Conservation (phyloP, 2,888 invertebrate species). For the Pocota personata region DNA sequence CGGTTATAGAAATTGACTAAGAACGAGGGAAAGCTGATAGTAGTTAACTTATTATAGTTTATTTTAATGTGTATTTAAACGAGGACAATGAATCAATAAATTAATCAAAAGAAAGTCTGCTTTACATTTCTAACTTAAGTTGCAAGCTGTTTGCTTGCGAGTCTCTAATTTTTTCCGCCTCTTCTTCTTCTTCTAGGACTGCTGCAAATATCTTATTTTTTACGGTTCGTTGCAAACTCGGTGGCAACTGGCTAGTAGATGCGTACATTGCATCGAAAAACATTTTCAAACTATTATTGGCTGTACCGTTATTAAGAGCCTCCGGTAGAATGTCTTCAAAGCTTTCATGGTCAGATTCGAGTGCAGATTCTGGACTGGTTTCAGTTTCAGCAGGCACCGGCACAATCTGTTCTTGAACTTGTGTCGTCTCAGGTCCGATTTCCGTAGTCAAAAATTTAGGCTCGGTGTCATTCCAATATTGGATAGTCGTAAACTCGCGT, state of each 20-base stretch:
- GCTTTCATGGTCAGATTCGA: conserved; percentile 24
- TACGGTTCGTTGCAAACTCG: conserved; percentile 11
- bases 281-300: conserved; percentile 45
- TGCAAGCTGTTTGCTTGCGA: not conserved
- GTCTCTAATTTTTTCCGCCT: not conserved
- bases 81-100: not conserved
- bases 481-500: conserved; percentile 42
- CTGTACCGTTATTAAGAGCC: not conserved
- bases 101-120: not conserved
- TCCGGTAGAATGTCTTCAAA: conserved; percentile 29
- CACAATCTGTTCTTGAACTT: not conserved
- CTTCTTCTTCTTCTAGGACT: conserved; percentile 41
- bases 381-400: not conserved
- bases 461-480: conserved; percentile 41
- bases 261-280: conserved; percentile 65
- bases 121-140: not conserved
- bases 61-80: not conserved
- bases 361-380: not conserved
- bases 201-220: conserved; percentile 46
- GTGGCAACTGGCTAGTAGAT: conserved; percentile 31
- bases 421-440: not conserved
- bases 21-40: not conserved
- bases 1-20: conserved; percentile 50
- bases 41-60: too few species aligned
- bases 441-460: not conserved